Percentiles rank a stretch among this genome's conserved stretches.
phyloP scores from a whole-genome alignment of 2,113 vertebrate genomes.

The Misgurnus anguillicaudatus region DNA sequence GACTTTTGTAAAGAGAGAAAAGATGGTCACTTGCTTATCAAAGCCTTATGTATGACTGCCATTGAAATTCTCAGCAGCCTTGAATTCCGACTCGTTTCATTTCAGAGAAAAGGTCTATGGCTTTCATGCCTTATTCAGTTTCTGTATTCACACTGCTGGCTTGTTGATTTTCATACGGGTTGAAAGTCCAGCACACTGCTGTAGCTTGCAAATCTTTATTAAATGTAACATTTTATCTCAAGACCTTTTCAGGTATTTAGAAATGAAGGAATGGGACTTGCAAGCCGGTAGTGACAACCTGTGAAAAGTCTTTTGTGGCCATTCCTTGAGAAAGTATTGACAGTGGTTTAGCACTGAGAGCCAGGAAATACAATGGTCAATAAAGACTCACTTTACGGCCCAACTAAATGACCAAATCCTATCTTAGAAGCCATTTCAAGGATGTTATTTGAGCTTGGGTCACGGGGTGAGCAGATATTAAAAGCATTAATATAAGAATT shows the following conservation, averaged over 20 bases:
- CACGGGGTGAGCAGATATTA: too few species aligned
- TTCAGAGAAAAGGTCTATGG: constrained; percentile 1
- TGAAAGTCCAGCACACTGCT: neutral
- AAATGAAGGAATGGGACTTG: neutral
- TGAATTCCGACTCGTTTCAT: constrained; percentile 12
- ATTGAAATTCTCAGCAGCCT: constrained; percentile 7
- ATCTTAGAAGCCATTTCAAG: neutral
- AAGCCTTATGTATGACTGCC: neutral
- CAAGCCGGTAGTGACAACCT: neutral
- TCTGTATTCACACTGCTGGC: neutral
- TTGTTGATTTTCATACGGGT: constrained; percentile 5
- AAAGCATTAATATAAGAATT: too few species aligned
- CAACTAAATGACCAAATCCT: neutral
- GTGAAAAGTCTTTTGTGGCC: constrained; percentile 17
- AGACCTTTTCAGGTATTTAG: neutral
- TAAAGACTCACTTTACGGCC: constrained; percentile 7
- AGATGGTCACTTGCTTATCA: constrained; percentile 17
- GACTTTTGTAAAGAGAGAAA: constrained; percentile 8
- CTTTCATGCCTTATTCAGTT: neutral
- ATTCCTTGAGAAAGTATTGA: constrained; percentile 1
- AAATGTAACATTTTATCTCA: neutral
- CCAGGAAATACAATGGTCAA: neutral
- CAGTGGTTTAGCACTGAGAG: constrained; percentile 9
- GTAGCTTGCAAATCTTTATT: constrained; percentile 15
- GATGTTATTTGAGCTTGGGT: neutral